Base-by-base conservation (phyloP, 1,140 invertebrate species). In the Glossosoma conforme region DNA sequence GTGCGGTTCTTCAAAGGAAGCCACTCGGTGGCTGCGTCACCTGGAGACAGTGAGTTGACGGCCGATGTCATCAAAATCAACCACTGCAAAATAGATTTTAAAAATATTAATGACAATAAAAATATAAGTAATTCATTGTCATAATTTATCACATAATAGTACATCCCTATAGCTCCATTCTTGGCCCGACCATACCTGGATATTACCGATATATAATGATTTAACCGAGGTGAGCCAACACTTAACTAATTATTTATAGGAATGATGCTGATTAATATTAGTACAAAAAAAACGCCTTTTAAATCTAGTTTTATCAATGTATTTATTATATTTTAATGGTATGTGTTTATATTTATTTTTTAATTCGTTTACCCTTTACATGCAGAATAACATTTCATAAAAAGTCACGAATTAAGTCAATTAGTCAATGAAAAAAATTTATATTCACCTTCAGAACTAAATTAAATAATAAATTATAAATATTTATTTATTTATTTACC, bases 21-120 rank as follows among this genome's bases (percentile, higher is more conserved):
- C 69, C 70, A 73, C 47, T 71, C 67, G 28, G 71, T 70, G 14
- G 71, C 71, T 8, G 70, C 58, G 44, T 75, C 72, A 11, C 69
- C 69, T 24, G 72, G 70, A 35, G 69, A 65, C n/a, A 75, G 61
- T 13, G 72, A 65, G 62, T 73, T 72, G 9, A 75, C 56, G 22
- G 70, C 72, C 28, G 67, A 62, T 14, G 68, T 64, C 71, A 75
- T 73, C 13, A 74, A 58, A 15, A 75, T 55, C 20, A 72, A 50
- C 70, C 70, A 75, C 72, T 75, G 62, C 45, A 71, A 69, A 37
- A 33, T 43, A 48, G 47, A 52, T 10, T 36, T 8, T 14, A 36
- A 5, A 36, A 10, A 36, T n/a, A 8, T 14, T 14, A 9, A 36
- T 36, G 33, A 36, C n/a, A n/a, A n/a, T n/a, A n/a, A 36, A 10